Evolutionary conservation across 2,888 invertebrate genomes (phyloP).

Genomic region (Dasysyrphus tricinctus): DNA sequence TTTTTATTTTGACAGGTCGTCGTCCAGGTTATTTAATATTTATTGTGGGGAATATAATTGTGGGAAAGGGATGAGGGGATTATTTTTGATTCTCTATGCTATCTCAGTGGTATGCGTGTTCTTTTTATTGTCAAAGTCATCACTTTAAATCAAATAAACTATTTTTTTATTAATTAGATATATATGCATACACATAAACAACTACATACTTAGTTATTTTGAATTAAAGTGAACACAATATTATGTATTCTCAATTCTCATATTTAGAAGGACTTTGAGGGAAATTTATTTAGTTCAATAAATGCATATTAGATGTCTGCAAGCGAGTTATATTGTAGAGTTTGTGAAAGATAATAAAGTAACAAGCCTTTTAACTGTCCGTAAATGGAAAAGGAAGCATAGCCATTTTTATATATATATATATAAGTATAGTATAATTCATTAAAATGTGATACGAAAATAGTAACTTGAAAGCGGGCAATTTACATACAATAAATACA

Average conservation of each 20-base stretch:
- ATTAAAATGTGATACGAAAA: constrained; percentile 45
- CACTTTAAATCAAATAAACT: constrained; percentile 9
- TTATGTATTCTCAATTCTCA: neutral
- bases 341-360: constrained; percentile 38
- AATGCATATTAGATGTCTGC: constrained; percentile 61
- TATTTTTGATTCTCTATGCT: constrained; percentile 59
- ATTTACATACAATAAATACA: constrained; percentile 57
- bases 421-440: neutral
- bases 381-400: constrained; percentile 53
- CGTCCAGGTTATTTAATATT: neutral
- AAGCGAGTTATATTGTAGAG: constrained; percentile 54
- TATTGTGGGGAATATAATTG: constrained; percentile 7
- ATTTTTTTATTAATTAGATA: neutral
- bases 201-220: neutral
- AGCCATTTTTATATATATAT: constrained; percentile 35
- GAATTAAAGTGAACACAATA: constrained; percentile 20
- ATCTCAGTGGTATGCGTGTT: constrained; percentile 35
- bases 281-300: constrained; percentile 29
- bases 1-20: constrained; percentile 1
- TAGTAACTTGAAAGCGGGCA: constrained; percentile 57
- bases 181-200: neutral
- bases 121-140: constrained; percentile 4
- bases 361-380: constrained; percentile 46
- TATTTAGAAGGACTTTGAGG: constrained; percentile 1
- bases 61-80: constrained; percentile 27